Base-by-base conservation (phyloP, 1,140 invertebrate genomes). In the Drosophila sechellia region DNA sequence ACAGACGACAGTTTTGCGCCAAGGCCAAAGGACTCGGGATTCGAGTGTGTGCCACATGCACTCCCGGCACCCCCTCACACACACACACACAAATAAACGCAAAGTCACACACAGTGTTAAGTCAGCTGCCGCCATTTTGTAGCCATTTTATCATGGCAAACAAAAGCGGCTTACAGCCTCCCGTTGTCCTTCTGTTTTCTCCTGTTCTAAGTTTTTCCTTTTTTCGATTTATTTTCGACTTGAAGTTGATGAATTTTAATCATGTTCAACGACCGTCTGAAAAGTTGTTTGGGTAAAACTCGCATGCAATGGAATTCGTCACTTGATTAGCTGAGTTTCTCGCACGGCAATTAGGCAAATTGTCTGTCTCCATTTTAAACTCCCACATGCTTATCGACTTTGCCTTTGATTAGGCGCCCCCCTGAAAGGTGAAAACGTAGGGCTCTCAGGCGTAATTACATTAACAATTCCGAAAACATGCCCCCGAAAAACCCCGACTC, bases 391-490 rank as follows among this genome's bases (percentile, higher is more conserved):
- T 85, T 85, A 80, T 85, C 81, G 81, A 75, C 58, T 80, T 60
- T 59, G 49, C 35, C 65, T 22, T 31, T 70, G 66, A 70, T 70
- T 70, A 69, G 50, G 34, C 39, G 22, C 39, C n/a, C 8, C 8
- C 20, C 17, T 13, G 39, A 69, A 48, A 57, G 66, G 64, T 70
- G 66, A 40, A 3, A 68, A 46, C 40, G 6, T 12, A 13, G 48
- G 45, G 81, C 83, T 87, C 69, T 86, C 81, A 87, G 61, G 78
- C 83, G 75, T 86, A 86, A 86, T 86, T 86, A 86, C 83, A 86
- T 86, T 81, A 86, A 86, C 81, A 86, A 86, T 86, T 86, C 81
- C 75, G 42, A 87, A 86, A 87, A 87, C 83, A 63, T 64, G 53
- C 46, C 48, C 34, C 48, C 56, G 58, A 69, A 77, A 75, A 77